These are phyloP conservation scores for Drusus annulatus DNA, from an alignment of 1,140 invertebrate species.

Conservation along the genomic window DNA sequence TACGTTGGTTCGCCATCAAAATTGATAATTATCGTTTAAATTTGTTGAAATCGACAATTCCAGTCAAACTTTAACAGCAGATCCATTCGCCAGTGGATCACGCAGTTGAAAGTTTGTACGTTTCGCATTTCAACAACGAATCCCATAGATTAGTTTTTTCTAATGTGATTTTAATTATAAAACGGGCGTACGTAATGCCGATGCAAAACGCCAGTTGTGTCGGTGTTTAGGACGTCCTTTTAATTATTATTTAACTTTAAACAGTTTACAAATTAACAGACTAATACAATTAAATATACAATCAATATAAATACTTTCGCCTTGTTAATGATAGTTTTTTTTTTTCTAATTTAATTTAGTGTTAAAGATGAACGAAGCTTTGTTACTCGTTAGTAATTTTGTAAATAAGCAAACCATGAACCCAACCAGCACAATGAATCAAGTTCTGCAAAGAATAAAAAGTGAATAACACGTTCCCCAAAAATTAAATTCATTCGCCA, in stretches of 20 bases:
- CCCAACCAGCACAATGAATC: slow-evolving; percentile 8
- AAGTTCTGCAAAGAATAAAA: not conserved
- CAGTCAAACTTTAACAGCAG: not conserved
- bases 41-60: slow-evolving; percentile 31
- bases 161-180: slow-evolving; percentile 42
- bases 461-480: not conserved
- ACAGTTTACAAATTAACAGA: slow-evolving; percentile 39
- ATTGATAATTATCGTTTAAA: slow-evolving; percentile 26
- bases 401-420: slow-evolving; percentile 34
- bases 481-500: slow-evolving; percentile 30
- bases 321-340: slow-evolving; percentile 31
- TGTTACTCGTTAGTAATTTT: slow-evolving; percentile 29
- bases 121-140: slow-evolving; percentile 21
- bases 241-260: slow-evolving; percentile 26
- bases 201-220: slow-evolving; percentile 29
- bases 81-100: slow-evolving; percentile 21
- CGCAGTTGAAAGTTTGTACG: not conserved
- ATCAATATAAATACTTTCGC: slow-evolving; percentile 26
- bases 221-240: not conserved
- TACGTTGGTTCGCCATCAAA: slow-evolving; percentile 20
- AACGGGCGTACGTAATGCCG: not conserved
- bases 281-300: slow-evolving; percentile 36
- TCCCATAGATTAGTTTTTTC: slow-evolving; percentile 19
- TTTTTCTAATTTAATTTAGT: slow-evolving; percentile 30
- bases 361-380: slow-evolving; percentile 24